These are phyloP conservation scores for Furcula furcula DNA, from an alignment of 2,888 invertebrate species.

Conservation along the genomic window DNA sequence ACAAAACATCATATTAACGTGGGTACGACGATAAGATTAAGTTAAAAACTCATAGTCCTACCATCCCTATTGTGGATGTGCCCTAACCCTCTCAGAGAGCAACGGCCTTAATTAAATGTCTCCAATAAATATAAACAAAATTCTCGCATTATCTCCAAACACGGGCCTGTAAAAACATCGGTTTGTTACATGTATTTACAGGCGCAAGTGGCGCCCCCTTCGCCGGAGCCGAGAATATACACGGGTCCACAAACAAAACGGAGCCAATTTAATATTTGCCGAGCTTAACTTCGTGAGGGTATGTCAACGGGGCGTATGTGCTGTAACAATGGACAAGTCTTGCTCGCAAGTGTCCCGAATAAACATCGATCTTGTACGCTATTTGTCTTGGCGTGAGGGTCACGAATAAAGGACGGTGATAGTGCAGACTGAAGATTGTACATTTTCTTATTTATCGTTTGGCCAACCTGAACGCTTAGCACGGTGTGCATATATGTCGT, in stretches of 20 bases:
- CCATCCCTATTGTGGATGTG: neutral
- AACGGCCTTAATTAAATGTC: conserved; percentile 29
- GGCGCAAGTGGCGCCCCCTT: conserved; percentile 22
- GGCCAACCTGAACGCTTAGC: too few species aligned
- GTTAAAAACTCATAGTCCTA: too few species aligned
- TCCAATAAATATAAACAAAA: conserved; percentile 33
- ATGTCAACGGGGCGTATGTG: conserved; percentile 48
- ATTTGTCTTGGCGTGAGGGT: conserved; percentile 53
- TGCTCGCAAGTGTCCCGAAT: conserved; percentile 54
- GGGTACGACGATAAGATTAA: too few species aligned
- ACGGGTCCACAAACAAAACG: conserved; percentile 36
- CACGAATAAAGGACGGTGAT: conserved; percentile 36
- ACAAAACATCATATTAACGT: too few species aligned
- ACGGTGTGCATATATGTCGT: too few species aligned
- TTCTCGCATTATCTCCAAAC: conserved; percentile 21
- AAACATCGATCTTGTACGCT: conserved; percentile 63
- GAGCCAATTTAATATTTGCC: conserved; percentile 62
- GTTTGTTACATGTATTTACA: conserved; percentile 25
- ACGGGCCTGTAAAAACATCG: conserved; percentile 20
- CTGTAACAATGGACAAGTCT: conserved; percentile 51
- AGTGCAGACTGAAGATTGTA: neutral
- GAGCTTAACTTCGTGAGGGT: conserved; percentile 51
- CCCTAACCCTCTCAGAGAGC: conserved; percentile 1
- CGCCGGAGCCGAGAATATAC: conserved; percentile 19
- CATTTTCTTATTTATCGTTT: too few species aligned